Percentiles rank a stretch among this genome's conserved stretches.
Conservation (phyloP, 2,113 vertebrate species). For the Notothenia coriiceps region DNA sequence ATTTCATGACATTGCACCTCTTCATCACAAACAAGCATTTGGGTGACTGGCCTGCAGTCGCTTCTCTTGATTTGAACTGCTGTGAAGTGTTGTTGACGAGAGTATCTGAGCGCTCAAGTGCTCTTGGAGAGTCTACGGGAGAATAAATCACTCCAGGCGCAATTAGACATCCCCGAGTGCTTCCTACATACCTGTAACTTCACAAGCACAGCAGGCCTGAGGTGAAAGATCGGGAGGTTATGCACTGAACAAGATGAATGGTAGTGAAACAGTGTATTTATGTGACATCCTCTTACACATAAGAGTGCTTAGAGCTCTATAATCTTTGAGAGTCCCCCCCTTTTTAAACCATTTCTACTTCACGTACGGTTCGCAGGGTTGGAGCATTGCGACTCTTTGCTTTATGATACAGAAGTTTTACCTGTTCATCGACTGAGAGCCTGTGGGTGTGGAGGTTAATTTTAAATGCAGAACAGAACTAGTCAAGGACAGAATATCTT, state of each 20-base stretch:
- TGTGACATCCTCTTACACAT: conserved; percentile 30
- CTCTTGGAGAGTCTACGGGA: conserved; percentile 49
- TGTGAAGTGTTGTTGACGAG: conserved; percentile 38
- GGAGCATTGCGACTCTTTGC: background rate
- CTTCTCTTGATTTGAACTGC: conserved; percentile 43
- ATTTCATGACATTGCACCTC: conserved; percentile 30
- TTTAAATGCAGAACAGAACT: conserved; percentile 29
- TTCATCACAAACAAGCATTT: conserved; percentile 43
- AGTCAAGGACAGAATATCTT: conserved; percentile 36
- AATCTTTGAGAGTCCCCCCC: conserved; percentile 21
- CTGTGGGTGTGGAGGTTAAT: conserved; percentile 28
- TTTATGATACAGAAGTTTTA: conserved; percentile 22
- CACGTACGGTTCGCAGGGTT: conserved; percentile 13
- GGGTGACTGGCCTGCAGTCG: background rate
- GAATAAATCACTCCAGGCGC: conserved; percentile 71
- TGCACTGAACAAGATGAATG: conserved; percentile 57
- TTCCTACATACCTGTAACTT: conserved; percentile 59
- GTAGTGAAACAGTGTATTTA: conserved; percentile 37
- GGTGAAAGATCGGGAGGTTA: conserved; percentile 55
- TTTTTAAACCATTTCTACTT: conserved; percentile 34
- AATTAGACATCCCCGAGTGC: conserved; percentile 62
- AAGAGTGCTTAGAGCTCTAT: conserved; percentile 40
- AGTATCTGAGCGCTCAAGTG: conserved; percentile 47
- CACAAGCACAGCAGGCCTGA: conserved; percentile 43
- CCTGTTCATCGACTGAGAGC: conserved; percentile 7